Evolutionary conservation across 2,113 vertebrate genomes (phyloP).

Genomic region (Suricata suricatta): DNA sequence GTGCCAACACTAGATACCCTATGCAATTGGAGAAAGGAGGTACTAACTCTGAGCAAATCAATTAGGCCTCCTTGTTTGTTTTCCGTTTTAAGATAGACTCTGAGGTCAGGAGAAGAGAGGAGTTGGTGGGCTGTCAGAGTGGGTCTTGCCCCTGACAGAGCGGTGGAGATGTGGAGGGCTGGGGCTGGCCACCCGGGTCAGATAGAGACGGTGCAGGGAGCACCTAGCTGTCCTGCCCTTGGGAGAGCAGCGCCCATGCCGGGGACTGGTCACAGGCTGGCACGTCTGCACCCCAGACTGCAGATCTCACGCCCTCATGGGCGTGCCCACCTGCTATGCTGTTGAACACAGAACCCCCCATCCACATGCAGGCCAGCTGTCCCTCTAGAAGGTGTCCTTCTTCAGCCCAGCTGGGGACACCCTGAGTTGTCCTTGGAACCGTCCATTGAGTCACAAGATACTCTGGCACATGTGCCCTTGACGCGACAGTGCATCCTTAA

Average conservation of each 20-base stretch:
- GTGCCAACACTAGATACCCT: background rate
- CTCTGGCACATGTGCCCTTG: too few species aligned
- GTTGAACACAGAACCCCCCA: background rate
- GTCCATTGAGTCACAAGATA: background rate
- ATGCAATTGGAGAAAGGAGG: background rate
- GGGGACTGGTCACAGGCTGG: background rate
- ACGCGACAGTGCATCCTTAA: background rate
- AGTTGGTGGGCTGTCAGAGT: background rate
- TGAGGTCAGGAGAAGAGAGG: background rate
- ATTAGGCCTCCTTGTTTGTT: background rate
- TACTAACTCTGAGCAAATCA: background rate
- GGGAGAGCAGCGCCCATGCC: background rate
- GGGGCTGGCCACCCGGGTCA: background rate
- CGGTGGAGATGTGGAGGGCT: rapidly evolving
- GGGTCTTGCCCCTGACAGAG: background rate
- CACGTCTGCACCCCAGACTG: background rate
- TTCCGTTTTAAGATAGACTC: background rate
- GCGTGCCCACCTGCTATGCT: too few species aligned
- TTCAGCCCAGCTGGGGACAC: background rate
- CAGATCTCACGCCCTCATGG: rapidly evolving
- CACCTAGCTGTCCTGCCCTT: rapidly evolving
- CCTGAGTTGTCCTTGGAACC: background rate
- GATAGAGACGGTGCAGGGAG: background rate
- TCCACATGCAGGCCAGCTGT: rapidly evolving
- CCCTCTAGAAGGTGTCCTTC: background rate